Base-by-base conservation (phyloP, 2,888 invertebrate species). In the Raillietiella orientalis region DNA sequence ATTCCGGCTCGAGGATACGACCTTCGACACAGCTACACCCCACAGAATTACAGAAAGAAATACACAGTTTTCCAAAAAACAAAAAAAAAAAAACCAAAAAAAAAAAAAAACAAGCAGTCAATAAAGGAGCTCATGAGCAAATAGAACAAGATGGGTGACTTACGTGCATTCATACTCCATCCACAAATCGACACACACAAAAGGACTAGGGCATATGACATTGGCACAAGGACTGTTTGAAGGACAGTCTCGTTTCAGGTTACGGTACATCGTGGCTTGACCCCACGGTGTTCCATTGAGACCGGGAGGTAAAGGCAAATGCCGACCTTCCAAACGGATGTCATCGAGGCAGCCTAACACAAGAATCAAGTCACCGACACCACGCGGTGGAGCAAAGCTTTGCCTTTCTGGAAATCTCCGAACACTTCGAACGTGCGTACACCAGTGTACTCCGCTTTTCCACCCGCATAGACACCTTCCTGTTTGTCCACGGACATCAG, bases 91-190 rank as follows among this genome's bases (percentile, higher is more conserved):
- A 27, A 3, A 6, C 6, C 22, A 12, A 22, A 12, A 6, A 11
- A 3, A 3, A 13, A 16, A 16, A 16, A 23, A 6, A n/a, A 6
- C 22, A 6, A 6, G 22, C 19, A 8, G 19, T n/a, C 19, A 17
- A 17, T 8, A 17, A 17, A 8, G 6, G 6, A 6, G 8, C 19
- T 19, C 19, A 8, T n/a, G 8, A 19, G n/a, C 19, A 19, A n/a
- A 6, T 8, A 19, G n/a, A 19, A 19, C 6, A 19, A 6, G 6
- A 8, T 6, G 19, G n/a, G 13, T 9, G 44, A 67, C 77, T 69
- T 53, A 93, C 77, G 84, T 79, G 77, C 93, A 93, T 47, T 87
- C 84, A 42, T 82, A 79, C 49, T 77, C 74, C 47, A 90, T 90
- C 90, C 93, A 93, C 9, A 90, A 61, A 50, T 82, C 87, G 34